Evolutionary conservation across 2,888 invertebrate species (phyloP), one percentile per base, ranked within the genome.

Genomic region (Brachyptera putata): DNA sequence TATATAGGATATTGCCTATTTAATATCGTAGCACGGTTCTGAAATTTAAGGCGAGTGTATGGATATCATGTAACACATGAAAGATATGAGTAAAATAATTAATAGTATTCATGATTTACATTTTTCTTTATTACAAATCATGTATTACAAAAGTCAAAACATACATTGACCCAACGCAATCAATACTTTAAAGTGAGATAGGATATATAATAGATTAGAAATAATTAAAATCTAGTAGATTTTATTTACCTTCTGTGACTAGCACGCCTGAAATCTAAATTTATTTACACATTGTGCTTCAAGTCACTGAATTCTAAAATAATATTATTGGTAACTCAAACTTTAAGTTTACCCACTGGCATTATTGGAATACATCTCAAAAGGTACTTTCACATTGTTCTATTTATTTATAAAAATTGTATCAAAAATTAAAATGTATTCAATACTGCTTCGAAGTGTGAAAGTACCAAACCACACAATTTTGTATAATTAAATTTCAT

Each of bases 161-260:
- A n/a, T n/a, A n/a, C n/a, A n/a, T n/a, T n/a, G n/a, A n/a, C n/a
- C n/a, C n/a, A n/a, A n/a, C n/a, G n/a, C n/a, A n/a, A n/a, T n/a
- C n/a, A n/a, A n/a, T n/a, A 37, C 21, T 43, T 43, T 43, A 43
- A 43, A 43, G 43, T 21, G 18, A 43, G 7, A 18, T 16, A 43
- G 43, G 43, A 43, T 43, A 43, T 37, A 37, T 16, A 43, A 16
- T n/a, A 43, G 43, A 43, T 43, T 43, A 43, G 16, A 43, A 43
- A 43, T 30, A 30, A 30, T 30, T 30, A 30, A 30, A 30, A 30
- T 30, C 30, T 11, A 30, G 11, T 11, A 30, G 30, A 30, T 30
- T 30, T 30, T 30, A 30, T 30, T 30, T 30, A 30, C 30, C 30
- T 30, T 30, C 30, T 30, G 30, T 30, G 30, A 30, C 30, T 30